Percentiles rank a stretch among this genome's conserved stretches.
Conservation (phyloP, 2,797 vertebrate species). For the Tokudaia muenninki region DNA sequence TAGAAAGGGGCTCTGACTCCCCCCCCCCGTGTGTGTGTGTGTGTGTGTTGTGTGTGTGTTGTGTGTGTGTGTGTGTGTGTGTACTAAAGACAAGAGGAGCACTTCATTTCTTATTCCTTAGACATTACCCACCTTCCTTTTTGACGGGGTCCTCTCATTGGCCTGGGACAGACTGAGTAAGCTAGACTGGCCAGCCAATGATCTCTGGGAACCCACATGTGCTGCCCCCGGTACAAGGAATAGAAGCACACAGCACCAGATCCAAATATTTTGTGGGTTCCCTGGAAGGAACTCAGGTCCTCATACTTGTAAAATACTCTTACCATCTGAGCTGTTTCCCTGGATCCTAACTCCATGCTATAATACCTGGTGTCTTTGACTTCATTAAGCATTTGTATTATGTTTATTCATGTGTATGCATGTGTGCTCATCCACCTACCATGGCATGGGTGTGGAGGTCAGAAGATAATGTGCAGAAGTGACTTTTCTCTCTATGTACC, state of each 20-base stretch:
- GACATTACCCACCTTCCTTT: neutral
- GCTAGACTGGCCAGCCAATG: neutral
- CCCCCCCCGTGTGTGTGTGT: neutral
- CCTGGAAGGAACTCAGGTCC: neutral
- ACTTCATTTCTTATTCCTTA: neutral
- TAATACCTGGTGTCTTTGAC: neutral
- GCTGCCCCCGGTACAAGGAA: neutral
- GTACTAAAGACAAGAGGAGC: neutral
- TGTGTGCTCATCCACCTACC: neutral
- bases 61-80: neutral
- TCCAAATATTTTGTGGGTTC: neutral
- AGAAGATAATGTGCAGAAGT: neutral
- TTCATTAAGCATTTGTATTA: neutral
- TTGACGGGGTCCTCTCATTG: neutral
- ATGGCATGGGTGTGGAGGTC: neutral
- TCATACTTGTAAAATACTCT: neutral
- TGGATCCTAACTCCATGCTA: neutral
- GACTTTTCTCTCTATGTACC: neutral
- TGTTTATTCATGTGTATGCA: neutral
- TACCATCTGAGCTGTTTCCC: neutral
- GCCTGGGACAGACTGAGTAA: neutral
- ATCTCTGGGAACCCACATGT: neutral
- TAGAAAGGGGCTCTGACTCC: neutral
- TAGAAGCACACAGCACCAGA: neutral
- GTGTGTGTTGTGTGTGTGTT: neutral